These are phyloP conservation scores for Drosophila barbarae DNA, from an alignment of 2,888 invertebrate species.

Conservation along the genomic window DNA sequence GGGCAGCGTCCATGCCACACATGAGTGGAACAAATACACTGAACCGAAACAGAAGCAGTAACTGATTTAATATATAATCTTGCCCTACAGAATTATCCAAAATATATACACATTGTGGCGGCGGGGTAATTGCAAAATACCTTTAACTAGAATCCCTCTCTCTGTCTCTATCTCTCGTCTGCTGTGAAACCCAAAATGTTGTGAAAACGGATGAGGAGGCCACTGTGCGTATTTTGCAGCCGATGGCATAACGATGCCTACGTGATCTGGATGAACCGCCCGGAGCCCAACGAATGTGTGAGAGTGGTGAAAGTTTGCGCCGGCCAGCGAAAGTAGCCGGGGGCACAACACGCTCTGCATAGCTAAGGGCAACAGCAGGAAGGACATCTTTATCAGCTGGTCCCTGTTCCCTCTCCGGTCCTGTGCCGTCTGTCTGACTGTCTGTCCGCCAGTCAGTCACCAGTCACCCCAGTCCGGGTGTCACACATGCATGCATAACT, in stretches of 20 bases:
- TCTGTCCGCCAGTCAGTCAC: slow-evolving; percentile 5
- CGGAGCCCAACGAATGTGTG: slow-evolving; percentile 51
- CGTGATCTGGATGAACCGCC: slow-evolving; percentile 59
- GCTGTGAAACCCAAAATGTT: background rate
- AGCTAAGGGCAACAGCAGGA: slow-evolving; percentile 55
- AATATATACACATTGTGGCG: background rate
- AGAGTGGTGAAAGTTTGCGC: slow-evolving; percentile 62
- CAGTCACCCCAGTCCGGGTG: slow-evolving; percentile 2
- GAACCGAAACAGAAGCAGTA: background rate
- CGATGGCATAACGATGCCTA: slow-evolving; percentile 73
- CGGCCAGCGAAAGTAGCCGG: slow-evolving; percentile 62
- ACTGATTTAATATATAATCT: background rate
- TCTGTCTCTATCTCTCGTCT: background rate
- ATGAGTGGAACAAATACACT: slow-evolving; percentile 18
- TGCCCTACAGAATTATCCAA: background rate
- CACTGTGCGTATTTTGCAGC: slow-evolving; percentile 30
- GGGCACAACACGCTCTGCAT: slow-evolving; percentile 57
- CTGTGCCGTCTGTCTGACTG: slow-evolving; percentile 24
- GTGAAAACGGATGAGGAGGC: background rate
- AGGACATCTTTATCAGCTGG: slow-evolving; percentile 70
- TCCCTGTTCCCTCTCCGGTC: slow-evolving; percentile 52
- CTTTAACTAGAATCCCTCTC: background rate
- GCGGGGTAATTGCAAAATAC: slow-evolving; percentile 3
- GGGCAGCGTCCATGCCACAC: slow-evolving; percentile 43
- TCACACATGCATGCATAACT: slow-evolving; percentile 59